Conservation (phyloP, 2,888 invertebrate species). For the Tryphoninae sp. region DNA sequence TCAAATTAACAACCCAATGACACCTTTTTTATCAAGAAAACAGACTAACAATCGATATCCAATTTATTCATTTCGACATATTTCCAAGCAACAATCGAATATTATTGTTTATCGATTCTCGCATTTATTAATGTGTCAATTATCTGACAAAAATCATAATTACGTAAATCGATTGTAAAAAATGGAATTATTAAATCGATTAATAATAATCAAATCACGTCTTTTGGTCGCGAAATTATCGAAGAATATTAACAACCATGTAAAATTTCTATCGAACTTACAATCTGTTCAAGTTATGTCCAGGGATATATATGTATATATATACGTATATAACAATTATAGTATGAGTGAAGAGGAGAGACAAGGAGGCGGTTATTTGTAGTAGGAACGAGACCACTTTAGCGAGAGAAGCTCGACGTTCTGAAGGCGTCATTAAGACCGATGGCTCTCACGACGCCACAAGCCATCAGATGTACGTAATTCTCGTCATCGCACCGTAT, state of each 20-base stretch:
- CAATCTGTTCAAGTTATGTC: neutral
- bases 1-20: neutral
- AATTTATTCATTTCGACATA: too few relatives aligned
- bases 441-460: conserved; percentile 58
- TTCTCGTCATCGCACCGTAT: conserved; percentile 54
- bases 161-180: too few relatives aligned
- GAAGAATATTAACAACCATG: neutral
- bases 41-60: too few relatives aligned
- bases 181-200: too few relatives aligned
- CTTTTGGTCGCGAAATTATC: neutral
- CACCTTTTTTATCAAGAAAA: too few relatives aligned
- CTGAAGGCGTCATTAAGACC: conserved; percentile 57
- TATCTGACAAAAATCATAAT: too few relatives aligned
- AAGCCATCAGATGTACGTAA: conserved; percentile 44
- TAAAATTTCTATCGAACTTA: neutral
- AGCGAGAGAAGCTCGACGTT: conserved; percentile 27
- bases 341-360: neutral
- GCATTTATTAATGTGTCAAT: too few relatives aligned
- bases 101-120: too few relatives aligned
- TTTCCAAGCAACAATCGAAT: too few relatives aligned
- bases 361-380: conserved; percentile 1
- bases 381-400: conserved; percentile 16
- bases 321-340: neutral
- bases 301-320: neutral
- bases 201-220: too few relatives aligned